Conservation (phyloP, 2,888 invertebrate genomes). For the Apamea sordens region DNA sequence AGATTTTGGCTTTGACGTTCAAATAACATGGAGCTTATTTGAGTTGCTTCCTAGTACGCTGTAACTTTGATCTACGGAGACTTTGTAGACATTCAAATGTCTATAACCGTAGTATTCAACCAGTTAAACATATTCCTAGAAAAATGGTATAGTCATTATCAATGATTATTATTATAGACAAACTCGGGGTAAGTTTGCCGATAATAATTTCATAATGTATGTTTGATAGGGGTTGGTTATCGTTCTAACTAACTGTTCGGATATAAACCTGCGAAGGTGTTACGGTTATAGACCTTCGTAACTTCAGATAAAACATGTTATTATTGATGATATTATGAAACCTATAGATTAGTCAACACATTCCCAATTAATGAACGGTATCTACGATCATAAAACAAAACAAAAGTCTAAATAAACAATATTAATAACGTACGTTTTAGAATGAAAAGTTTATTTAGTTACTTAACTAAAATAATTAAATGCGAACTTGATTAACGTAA, state of each 20-base stretch:
- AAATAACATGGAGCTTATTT: conserved; percentile 27
- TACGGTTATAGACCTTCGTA: not conserved
- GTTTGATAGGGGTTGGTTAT: not conserved
- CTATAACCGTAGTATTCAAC: not conserved
- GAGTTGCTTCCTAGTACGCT: conserved; percentile 7
- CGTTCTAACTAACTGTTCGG: not conserved
- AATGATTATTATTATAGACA: not conserved
- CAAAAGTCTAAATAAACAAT: not conserved
- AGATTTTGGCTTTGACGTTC: conserved; percentile 7
- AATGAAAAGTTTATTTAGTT: conserved; percentile 16
- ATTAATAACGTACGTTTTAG: not conserved
- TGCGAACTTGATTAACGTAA: conserved; percentile 12
- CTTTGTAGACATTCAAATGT: not conserved
- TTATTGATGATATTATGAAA: not conserved
- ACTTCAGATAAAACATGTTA: not conserved
- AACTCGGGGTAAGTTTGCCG: too few relatives aligned
- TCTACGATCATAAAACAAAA: not conserved
- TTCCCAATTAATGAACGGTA: not conserved
- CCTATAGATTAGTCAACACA: not conserved
- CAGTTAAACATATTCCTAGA: not conserved
- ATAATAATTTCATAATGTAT: not conserved
- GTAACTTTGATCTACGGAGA: conserved; percentile 2
- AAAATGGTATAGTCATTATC: too few relatives aligned
- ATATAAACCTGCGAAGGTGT: not conserved
- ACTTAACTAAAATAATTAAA: conserved; percentile 31